Evolutionary conservation across 2,113 vertebrate species (phyloP), one percentile per base, ranked within the genome.

Genomic region (Ursus arctos): DNA sequence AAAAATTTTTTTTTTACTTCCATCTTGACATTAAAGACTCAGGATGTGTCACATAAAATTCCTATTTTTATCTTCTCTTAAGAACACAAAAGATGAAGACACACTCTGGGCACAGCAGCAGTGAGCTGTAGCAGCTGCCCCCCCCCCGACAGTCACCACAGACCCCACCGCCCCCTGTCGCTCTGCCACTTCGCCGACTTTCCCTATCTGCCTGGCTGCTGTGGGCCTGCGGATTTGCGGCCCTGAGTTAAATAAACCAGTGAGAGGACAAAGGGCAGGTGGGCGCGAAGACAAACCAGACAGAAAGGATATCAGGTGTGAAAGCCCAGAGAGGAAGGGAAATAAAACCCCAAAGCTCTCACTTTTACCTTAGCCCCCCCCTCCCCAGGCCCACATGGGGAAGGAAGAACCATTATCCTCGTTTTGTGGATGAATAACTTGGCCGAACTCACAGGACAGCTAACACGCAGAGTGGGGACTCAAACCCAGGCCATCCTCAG

Each of bases 331-430:
- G 1, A 18, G 4, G 1, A 22, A 40, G 6, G 71, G 24, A 22
- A 81, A 67, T 0, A 51, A 53, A 84, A 49, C 9, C 33, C 21
- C 1, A 1, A 0, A 9, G 51, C 19, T 15, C 16, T 31, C 7
- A 12, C 33, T 72, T 71, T 94, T 6, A 8, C 14, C 1, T 2
- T 4, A 36, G 10, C 51, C 14, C 49, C 21, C 18, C 36, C 15
- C 43, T 1, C 1, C 13, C 49, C 1, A n/a, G 2, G 1, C 10
- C 55, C 1, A 13, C 2, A 0, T 0, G 40, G 67, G 33, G 40
- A 12, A 18, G 4, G 36, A 43, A 7, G 47, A 12, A 43, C 12
- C 83, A 1, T 40, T n/a, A 19, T 1, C n/a, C 22, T 21, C 40
- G 2, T 55, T 53, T 26, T 6, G 53, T 55, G 51, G 51, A 24